Evolutionary conservation across 2,113 vertebrate genomes (phyloP).

Genomic region (Bubo blakistoni): DNA sequence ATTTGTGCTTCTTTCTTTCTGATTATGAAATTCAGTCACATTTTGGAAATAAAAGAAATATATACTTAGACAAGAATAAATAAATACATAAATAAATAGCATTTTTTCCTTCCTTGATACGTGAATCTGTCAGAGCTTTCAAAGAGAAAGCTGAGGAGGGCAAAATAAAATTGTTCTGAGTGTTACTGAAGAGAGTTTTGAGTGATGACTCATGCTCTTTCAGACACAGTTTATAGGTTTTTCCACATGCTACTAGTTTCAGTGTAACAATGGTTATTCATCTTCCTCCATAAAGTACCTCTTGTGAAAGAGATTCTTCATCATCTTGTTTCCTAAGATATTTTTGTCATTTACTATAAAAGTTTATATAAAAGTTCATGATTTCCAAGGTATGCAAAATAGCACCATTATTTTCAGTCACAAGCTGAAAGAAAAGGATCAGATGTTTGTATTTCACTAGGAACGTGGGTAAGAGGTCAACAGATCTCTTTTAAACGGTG

Average conservation of each 20-base stretch:
- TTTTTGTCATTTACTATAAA: background rate
- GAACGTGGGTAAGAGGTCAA: background rate
- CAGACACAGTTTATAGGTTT: background rate
- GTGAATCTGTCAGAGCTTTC: background rate
- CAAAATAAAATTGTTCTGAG: background rate
- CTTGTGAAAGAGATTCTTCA: background rate
- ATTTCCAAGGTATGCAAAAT: background rate
- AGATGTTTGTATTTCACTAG: background rate
- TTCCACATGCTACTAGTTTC: background rate
- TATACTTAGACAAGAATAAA: background rate
- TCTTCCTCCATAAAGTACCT: background rate
- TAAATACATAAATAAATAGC: background rate
- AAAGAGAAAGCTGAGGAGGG: background rate
- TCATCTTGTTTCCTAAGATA: background rate
- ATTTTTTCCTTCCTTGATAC: background rate
- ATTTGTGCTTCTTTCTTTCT: background rate
- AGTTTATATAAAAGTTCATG: background rate
- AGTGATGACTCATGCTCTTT: background rate
- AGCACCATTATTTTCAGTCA: background rate
- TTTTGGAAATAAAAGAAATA: background rate
- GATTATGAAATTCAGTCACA: background rate
- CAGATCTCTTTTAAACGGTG: background rate
- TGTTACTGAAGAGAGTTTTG: background rate
- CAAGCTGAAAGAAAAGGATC: background rate
- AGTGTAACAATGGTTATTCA: background rate